Evolutionary conservation across 2,888 invertebrate genomes (phyloP).

Genomic region (Augochlorella aurata): DNA sequence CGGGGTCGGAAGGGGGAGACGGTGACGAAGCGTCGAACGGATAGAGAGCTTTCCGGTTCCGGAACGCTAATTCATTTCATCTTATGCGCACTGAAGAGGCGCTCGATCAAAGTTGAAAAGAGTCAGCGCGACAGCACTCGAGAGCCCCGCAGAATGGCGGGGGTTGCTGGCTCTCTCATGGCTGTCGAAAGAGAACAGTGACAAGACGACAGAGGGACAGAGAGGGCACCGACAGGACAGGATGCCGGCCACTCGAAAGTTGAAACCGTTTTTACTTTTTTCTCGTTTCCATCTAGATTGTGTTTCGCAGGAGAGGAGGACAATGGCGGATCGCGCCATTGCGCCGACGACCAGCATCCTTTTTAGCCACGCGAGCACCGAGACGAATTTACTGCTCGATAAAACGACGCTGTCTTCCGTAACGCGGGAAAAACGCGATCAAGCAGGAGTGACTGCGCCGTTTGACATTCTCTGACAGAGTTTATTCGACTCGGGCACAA

Average conservation of each 20-base stretch:
- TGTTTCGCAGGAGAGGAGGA: slow-evolving; percentile 21
- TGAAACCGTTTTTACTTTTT: slow-evolving; percentile 74
- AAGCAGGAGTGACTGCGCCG: neutral
- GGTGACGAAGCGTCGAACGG: slow-evolving; percentile 43
- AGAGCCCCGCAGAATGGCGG: slow-evolving; percentile 56
- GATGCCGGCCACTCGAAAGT: slow-evolving; percentile 75
- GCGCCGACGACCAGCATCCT: slow-evolving; percentile 19
- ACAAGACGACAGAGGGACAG: slow-evolving; percentile 37
- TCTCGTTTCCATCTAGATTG: neutral
- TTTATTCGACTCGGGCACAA: neutral
- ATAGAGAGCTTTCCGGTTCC: slow-evolving; percentile 52
- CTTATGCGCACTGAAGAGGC: slow-evolving; percentile 78
- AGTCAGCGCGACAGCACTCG: slow-evolving; percentile 76
- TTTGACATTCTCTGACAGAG: slow-evolving; percentile 4
- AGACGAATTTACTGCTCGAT: slow-evolving; percentile 27
- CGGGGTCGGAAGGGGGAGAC: slow-evolving; percentile 12
- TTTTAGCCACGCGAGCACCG: neutral
- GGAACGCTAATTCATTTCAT: slow-evolving; percentile 77
- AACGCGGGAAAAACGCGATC: neutral
- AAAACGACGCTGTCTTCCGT: neutral
- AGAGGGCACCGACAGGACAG: slow-evolving; percentile 31
- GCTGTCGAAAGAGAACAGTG: slow-evolving; percentile 37
- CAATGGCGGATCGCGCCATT: slow-evolving; percentile 52
- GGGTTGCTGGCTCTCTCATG: slow-evolving; percentile 39
- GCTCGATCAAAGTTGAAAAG: slow-evolving; percentile 80